Conservation (phyloP, 2,113 vertebrate species). For the Thinocorus orbignyianus region DNA sequence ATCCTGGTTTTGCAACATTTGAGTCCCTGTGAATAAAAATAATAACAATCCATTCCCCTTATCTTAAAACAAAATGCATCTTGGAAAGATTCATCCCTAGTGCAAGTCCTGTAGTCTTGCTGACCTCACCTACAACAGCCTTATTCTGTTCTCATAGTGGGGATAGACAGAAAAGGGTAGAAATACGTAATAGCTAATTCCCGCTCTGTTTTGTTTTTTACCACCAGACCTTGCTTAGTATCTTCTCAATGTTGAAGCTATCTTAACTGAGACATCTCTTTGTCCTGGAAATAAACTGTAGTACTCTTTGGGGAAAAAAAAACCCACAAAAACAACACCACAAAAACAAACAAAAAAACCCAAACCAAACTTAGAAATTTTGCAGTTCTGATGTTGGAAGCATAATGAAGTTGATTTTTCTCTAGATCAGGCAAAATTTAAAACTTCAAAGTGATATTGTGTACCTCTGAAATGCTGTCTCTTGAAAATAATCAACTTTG, state of each 20-base stretch:
- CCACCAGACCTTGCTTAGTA: neutral
- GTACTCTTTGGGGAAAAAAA: neutral
- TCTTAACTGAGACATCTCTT: neutral
- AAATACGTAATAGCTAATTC: neutral
- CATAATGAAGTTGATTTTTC: neutral
- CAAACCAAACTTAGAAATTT: too few relatives aligned
- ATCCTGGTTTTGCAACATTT: neutral
- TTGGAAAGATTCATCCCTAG: neutral
- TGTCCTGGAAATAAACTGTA: neutral
- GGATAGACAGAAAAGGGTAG: neutral
- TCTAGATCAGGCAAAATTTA: neutral
- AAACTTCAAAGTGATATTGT: neutral
- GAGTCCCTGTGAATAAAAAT: neutral
- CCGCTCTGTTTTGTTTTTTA: neutral
- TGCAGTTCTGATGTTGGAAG: neutral
- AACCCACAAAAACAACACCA: too few relatives aligned
- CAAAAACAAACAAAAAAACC: too few relatives aligned
- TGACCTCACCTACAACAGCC: neutral
- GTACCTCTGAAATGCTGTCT: neutral
- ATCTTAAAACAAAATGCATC: neutral
- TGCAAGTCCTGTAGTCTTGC: neutral
- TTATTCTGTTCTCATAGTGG: neutral
- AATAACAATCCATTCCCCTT: neutral
- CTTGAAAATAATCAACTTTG: neutral
- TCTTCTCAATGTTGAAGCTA: neutral